Base-by-base conservation (phyloP, 2,888 invertebrate species). In the Automeris io region DNA sequence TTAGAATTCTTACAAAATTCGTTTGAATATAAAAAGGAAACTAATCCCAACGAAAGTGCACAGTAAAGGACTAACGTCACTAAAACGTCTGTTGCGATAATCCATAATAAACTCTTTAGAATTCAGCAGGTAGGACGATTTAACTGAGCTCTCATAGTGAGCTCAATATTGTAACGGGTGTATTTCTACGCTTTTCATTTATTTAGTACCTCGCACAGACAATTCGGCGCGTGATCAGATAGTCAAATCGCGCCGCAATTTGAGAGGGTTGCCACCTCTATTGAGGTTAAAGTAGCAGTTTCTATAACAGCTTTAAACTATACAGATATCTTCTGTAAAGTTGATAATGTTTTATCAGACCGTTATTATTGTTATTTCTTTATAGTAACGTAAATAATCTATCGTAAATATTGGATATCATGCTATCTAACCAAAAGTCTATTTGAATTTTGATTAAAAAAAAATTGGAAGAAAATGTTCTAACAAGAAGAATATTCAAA, bases 141-240 rank as follows among this genome's bases (percentile, higher is more conserved):
- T 16, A 29, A 16, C 16, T n/a, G 16, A 29, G 5, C 8, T n/a
- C 16, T 16, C 16, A n/a, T 7, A 3, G 16, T 16, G 16, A 29
- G 16, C 16, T 29, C 13, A 29, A n/a, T 29, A 16, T 16, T 16
- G 16, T 16, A 29, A 24, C 1, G n/a, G 5, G 13, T 16, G 8
- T 16, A 29, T 3, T 16, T 3, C 22, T 16, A 29, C 9, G 13
- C 34, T 12, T 23, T 37, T 32, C 24, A 22, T 33, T 24, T 33
- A 23, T 24, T 37, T 32, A 22, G 37, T 24, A 16, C 9, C 21
- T 34, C 13, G 24, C n/a, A 18, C 32, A 12, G 18, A 16, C 11
- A 16, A 18, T n/a, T 5, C 23, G 6, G 32, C 21, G 32, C 37
- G 37, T 37, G 37, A 33, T 37, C 18, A 4, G 37, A 18, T 37